Conservation (phyloP, 2,888 invertebrate genomes). For the Meteorus cinctellus region DNA sequence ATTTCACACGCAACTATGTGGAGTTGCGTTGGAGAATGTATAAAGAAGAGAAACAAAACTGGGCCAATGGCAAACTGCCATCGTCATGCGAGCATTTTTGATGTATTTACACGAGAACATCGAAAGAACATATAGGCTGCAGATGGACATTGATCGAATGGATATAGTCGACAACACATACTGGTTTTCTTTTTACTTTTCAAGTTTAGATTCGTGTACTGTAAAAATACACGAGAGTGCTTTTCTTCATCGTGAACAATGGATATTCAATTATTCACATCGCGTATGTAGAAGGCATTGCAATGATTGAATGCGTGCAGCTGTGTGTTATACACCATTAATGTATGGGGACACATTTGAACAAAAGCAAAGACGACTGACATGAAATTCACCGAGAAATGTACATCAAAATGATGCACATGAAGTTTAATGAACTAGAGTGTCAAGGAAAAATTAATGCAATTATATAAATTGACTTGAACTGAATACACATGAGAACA, state of each 20-base stretch:
- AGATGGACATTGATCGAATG: constrained; percentile 23
- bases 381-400: background rate
- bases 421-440: background rate
- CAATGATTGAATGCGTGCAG: background rate
- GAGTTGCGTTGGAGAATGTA: constrained; percentile 33
- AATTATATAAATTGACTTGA: too few relatives aligned
- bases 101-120: background rate
- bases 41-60: constrained; percentile 21
- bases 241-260: background rate
- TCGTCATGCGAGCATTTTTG: constrained; percentile 17
- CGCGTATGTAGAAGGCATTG: background rate
- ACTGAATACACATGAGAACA: too few relatives aligned
- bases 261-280: background rate
- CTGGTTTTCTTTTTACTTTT: background rate
- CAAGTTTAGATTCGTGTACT: background rate
- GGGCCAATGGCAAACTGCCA: constrained; percentile 38
- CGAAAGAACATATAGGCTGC: background rate
- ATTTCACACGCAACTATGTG: background rate
- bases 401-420: background rate
- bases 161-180: background rate
- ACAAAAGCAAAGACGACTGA: background rate
- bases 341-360: background rate
- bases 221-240: background rate
- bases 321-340: background rate
- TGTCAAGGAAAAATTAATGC: too few relatives aligned